These are phyloP conservation scores for Trichogramma pretiosum DNA, from an alignment of 1,140 invertebrate genomes.

Conservation along the genomic window DNA sequence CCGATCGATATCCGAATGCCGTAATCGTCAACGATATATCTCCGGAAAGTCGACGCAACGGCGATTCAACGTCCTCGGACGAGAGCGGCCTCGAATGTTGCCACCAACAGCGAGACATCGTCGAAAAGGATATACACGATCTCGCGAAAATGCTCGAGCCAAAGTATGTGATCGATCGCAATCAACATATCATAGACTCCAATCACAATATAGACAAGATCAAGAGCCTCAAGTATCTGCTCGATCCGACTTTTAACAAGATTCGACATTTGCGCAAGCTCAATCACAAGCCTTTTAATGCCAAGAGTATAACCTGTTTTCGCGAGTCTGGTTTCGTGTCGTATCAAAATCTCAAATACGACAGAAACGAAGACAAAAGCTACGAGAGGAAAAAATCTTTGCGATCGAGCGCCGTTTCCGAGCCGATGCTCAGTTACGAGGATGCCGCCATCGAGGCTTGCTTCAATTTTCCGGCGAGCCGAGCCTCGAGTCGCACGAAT, in stretches of 20 bases:
- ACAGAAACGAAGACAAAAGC: constrained; percentile 19
- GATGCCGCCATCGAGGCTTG: no score
- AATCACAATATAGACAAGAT: constrained; percentile 42
- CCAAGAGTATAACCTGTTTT: constrained; percentile 24
- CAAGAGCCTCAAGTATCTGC: constrained; percentile 35
- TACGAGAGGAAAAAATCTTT: constrained; percentile 20
- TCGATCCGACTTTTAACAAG: constrained; percentile 39
- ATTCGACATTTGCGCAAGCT: constrained; percentile 34
- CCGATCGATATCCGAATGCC: no score
- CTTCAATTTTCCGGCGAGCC: no score
- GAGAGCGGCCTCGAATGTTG: no score
- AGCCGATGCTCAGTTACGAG: constrained; percentile 21
- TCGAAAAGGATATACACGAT: constrained; percentile 37
- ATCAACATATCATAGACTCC: constrained; percentile 36
- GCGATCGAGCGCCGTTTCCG: constrained; percentile 35
- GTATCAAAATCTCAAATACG: constrained; percentile 37
- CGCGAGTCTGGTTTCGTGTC: constrained; percentile 33
- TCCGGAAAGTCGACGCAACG: constrained; percentile 29
- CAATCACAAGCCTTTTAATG: constrained; percentile 29
- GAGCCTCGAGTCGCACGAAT: no score
- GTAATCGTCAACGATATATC: constrained; percentile 35
- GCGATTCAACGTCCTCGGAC: constrained; percentile 21
- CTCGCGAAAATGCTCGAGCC: constrained; percentile 39
- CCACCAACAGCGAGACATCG: constrained; percentile 24
- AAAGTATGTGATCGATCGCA: constrained; percentile 34